Base-by-base conservation (phyloP, 2,888 invertebrate species). In the Nowickia ferox region DNA sequence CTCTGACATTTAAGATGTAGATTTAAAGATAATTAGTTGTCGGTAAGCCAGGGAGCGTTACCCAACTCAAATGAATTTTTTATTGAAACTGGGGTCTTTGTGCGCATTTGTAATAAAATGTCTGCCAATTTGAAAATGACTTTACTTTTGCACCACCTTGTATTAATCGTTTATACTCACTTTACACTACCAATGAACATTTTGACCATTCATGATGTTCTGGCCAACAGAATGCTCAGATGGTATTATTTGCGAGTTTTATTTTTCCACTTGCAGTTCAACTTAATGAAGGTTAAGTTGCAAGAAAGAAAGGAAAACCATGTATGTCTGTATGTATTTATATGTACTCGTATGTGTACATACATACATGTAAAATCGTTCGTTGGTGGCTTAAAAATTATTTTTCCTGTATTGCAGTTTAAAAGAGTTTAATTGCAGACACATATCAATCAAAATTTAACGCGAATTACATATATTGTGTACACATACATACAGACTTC, bases 401-500 rank as follows among this genome's bases (percentile, higher is more conserved):
- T 46, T 71, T 48, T 71, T 57, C 40, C 40, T 80, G 19, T 57
- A 42, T 19, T 55, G 75, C 40, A 78, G 77, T 72, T 74, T 78
- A 81, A 72, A 71, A 74, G 51, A 80, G 79, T 86, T 86, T 86
- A 86, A 86, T 86, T 86, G 86, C 86, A 80, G 86, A 83, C 86
- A 86, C 86, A 72, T 83, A 86, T 86, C 86, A 86, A 83, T 86
- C 86, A 86, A 83, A 86, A 72, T 80, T 83, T 83, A 86, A 86
- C 79, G 76, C 83, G 76, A 79, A 83, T 82, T 81, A 78, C 19
- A 53, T 63, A 63, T 51, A 81, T 57, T 57, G 22, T 65, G 71
- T 44, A 65, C 6, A 6, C 5, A 30, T 6, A 6, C 30, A 30
- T 30, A n/a, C 22, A 40, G 40, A 30, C 13, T 17, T 13, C 8